These are phyloP conservation scores for Syngnathoides biaculeatus DNA, from an alignment of 2,113 vertebrate species.

Conservation along the genomic window DNA sequence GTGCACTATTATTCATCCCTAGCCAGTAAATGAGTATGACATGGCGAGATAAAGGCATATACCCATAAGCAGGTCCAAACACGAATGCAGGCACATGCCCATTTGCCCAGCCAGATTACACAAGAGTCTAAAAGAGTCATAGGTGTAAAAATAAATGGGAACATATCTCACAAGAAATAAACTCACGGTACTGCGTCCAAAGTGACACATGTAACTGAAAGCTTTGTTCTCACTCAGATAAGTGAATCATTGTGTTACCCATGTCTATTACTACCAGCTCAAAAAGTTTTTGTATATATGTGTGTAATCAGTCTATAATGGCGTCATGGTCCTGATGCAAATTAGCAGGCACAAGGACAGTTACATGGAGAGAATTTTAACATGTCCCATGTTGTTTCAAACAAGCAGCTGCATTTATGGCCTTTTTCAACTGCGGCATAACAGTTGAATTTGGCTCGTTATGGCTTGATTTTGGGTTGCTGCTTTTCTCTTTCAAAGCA, in stretches of 20 bases:
- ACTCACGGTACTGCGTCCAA: neutral
- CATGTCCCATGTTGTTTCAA: too few species aligned
- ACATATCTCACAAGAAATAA: neutral
- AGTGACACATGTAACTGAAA: neutral
- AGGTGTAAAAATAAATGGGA: neutral
- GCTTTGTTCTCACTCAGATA: neutral
- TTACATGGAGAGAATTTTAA: too few species aligned
- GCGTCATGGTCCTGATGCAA: too few species aligned
- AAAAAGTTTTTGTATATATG: too few species aligned
- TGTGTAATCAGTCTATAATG: too few species aligned
- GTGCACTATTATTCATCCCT: conserved; percentile 53
- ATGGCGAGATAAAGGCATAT: conserved; percentile 28
- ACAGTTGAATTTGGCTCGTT: too few species aligned
- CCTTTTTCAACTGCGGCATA: too few species aligned
- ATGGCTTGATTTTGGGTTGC: too few species aligned
- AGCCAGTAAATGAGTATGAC: conserved; percentile 53
- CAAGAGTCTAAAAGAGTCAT: conserved; percentile 10
- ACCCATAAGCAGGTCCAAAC: conserved; percentile 5
- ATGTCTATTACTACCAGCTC: too few species aligned
- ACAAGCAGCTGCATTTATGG: too few species aligned
- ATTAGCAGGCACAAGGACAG: too few species aligned
- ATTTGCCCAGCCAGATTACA: conserved; percentile 7
- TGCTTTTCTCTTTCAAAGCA: too few species aligned
- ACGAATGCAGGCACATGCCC: conserved; percentile 9
- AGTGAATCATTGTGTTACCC: neutral